Evolutionary conservation across 2,797 vertebrate genomes (phyloP), one percentile per base, ranked within the genome.

Genomic region (Enteromius argenteus): DNA sequence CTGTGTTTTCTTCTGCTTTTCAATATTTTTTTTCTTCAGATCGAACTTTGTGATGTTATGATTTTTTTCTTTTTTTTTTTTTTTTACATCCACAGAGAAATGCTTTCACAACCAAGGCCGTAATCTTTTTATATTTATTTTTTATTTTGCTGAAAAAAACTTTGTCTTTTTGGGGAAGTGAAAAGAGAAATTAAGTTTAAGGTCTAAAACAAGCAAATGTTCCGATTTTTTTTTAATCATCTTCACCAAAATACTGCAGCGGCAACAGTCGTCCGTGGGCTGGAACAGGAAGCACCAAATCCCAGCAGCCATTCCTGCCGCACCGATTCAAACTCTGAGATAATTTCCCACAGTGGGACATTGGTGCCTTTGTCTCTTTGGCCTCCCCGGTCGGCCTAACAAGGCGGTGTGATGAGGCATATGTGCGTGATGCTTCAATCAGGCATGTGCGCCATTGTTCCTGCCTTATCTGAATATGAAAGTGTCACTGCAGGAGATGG

Each of bases 381-480:
- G 77, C 73, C 69, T 83, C 84, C 72, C 86, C 14, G 84, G 27
- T 68, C 37, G 21, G 49, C 37, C 73, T 77, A 76, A 87, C 80
- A 85, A 84, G 86, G 80, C 76, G 27, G 51, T 37, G 83, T 83
- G 73, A 84, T 79, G 74, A 79, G 77, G 83, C 17, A 13, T 60
- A 21, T 32, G 75, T 60, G 62, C 56, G 66, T 32, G 69, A 68
- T 44, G 58, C 62, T 75, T 64, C 35, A 66, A 67, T 80, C 64
- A 66, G 46, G 66, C 76, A 77, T 81, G 86, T 85, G 72, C 27
- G 3, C 30, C 58, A 71, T 81, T 86, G 85, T 86, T 72, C 58
- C 78, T 44, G 80, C 5, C 66, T 86, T 67, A 79, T 86, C 81
- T 89, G 81, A 89, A 89, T 86, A 86, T 86, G 79, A 87, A 87